phyloP scores from a whole-genome alignment of 2,888 invertebrate genomes.

The Cephalotes varians region DNA sequence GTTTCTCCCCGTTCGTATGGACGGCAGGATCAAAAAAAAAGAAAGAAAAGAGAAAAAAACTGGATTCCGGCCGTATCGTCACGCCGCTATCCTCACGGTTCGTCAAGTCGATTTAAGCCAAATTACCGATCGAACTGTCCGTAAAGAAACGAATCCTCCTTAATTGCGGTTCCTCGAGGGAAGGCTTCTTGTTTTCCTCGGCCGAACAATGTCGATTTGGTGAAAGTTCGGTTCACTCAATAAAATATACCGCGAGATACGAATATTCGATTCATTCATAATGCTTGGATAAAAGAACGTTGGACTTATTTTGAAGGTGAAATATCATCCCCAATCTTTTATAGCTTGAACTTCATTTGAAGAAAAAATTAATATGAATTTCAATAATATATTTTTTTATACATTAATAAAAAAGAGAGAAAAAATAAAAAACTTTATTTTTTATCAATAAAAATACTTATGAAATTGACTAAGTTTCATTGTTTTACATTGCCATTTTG shows the following conservation, averaged over 20 bases:
- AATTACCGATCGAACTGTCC: constrained; percentile 59
- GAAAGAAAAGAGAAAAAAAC: not conserved
- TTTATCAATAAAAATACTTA: not conserved
- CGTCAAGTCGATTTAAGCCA: constrained; percentile 63
- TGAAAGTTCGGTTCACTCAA: not conserved
- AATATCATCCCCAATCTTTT: not conserved
- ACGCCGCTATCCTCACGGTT: constrained; percentile 56
- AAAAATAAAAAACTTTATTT: not conserved
- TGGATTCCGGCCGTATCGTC: constrained; percentile 21
- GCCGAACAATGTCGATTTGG: constrained; percentile 8
- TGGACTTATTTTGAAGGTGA: not conserved
- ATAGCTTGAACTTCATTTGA: not conserved
- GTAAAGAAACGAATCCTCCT: constrained; percentile 61
- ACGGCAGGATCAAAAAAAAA: constrained; percentile 32
- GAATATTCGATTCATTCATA: not conserved
- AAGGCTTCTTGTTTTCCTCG: constrained; percentile 18
- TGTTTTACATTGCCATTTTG: not conserved
- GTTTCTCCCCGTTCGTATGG: constrained; percentile 65
- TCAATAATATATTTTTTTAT: not conserved
- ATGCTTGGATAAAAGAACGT: not conserved
- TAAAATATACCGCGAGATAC: not conserved
- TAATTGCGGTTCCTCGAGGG: constrained; percentile 63
- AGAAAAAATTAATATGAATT: not conserved
- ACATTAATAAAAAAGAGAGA: not conserved
- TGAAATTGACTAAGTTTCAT: not conserved